Evolutionary conservation across 2,888 invertebrate species (phyloP), one percentile per base, ranked within the genome.

Genomic region (Encarsia formosa): DNA sequence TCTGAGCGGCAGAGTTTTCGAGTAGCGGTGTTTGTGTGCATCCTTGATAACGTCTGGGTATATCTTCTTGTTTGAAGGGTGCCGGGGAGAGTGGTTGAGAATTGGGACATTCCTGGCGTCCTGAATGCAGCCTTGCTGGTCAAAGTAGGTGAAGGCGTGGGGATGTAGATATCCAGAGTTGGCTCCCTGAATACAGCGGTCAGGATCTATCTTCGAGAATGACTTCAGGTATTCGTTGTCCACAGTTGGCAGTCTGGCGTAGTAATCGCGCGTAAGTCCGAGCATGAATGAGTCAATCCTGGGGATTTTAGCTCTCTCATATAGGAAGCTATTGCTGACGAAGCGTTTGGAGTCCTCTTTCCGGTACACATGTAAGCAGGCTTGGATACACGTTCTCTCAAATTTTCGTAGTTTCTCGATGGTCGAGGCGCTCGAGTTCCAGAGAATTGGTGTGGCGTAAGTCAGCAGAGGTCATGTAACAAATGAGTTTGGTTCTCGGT

Each of bases 251-350:
- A 2, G 8, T 15, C 18, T 18, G 19, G 55, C 57, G 9, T 22
- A 19, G 31, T 43, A 43, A 18, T 43, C 19, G n/a, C 43, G 13
- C 13, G 32, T 43, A 11, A 43, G 19, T 31, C 11, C 6, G 13
- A 43, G 13, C 15, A 31, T 43, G 16, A 43, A 43, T n/a, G 26
- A 29, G 3, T 43, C 31, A 31, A 43, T 19, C 19, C 43, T 29
- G 19, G 44, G 44, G 18, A 44, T 44, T 4, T 3, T 20, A 18
- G 44, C 18, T 44, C 8, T 6, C 2, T 31, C 15, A 18, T 44
- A 44, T 6, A 44, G 15, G 4, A 2, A 16, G 15, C 22, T 31
- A 19, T 45, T 45, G n/a, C 19, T 34, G 5, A 34, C 34, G n/a
- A 16, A 9, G 16, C n/a, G n/a, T 20, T 34, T 31, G 31, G 11